phyloP scores from a whole-genome alignment of 1,140 invertebrate genomes.

The Zaprionus camerounensis region DNA sequence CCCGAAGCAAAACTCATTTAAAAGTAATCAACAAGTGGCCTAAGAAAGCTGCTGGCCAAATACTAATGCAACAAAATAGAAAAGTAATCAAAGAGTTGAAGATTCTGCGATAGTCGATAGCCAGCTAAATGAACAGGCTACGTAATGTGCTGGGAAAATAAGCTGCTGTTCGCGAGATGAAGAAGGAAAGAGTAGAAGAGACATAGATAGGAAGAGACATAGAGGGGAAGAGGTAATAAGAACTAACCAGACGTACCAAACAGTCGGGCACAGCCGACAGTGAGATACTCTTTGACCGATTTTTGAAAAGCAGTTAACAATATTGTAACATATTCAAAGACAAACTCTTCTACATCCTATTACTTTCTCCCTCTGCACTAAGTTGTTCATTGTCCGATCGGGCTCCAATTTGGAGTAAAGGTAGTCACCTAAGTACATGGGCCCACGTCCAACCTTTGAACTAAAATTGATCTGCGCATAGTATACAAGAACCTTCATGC shows the following conservation, averaged over 20 bases:
- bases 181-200: background rate
- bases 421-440: too few relatives aligned
- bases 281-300: too few relatives aligned
- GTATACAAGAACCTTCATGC: too few relatives aligned
- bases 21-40: slow-evolving; percentile 79
- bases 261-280: too few relatives aligned
- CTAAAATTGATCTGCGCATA: too few relatives aligned
- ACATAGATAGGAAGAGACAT: background rate
- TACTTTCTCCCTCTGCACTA: too few relatives aligned
- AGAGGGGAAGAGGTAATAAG: background rate
- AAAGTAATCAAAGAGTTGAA: slow-evolving; percentile 41
- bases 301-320: too few relatives aligned
- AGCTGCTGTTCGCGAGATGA: background rate
- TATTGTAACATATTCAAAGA: too few relatives aligned
- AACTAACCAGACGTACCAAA: background rate
- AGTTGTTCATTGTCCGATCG: too few relatives aligned
- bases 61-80: slow-evolving; percentile 28
- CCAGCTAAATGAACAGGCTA: slow-evolving; percentile 13
- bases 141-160: slow-evolving; percentile 1
- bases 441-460: too few relatives aligned
- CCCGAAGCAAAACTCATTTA: slow-evolving; percentile 74
- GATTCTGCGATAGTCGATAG: slow-evolving; percentile 14
- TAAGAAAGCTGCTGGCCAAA: slow-evolving; percentile 36
- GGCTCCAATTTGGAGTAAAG: too few relatives aligned
- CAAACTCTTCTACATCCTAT: too few relatives aligned